A percentile compares a stretch with the other conserved stretches of the same genome.
phyloP scores from a whole-genome alignment of 2,797 vertebrate species.

The Huso huso region DNA sequence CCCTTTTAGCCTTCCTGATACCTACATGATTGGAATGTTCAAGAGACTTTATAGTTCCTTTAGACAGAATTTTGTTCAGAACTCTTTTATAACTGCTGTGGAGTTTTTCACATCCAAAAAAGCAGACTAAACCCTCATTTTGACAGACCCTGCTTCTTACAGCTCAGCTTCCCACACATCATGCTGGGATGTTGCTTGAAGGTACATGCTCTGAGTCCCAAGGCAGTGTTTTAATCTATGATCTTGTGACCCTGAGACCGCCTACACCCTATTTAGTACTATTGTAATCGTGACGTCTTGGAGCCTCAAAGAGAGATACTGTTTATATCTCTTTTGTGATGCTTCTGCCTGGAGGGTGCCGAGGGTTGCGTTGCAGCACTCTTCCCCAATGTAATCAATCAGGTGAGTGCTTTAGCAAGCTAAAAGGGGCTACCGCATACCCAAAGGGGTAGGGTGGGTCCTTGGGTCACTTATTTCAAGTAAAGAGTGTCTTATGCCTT shows the following conservation, averaged over 20 bases:
- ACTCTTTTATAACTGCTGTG: background rate
- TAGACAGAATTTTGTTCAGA: too few species aligned
- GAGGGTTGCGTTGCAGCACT: background rate
- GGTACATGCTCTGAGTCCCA: background rate
- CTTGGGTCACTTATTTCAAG: background rate
- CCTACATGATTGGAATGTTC: too few species aligned
- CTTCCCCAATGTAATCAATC: background rate
- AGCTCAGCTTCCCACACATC: background rate
- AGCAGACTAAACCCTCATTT: background rate
- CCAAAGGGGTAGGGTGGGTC: slow-evolving; percentile 2
- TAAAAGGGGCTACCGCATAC: background rate
- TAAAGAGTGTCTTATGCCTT: background rate
- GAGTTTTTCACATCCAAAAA: background rate
- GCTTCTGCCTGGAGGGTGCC: background rate
- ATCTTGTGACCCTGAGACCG: background rate
- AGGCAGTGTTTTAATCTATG: background rate
- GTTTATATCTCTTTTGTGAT: background rate
- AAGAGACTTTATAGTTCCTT: too few species aligned
- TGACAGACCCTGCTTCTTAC: background rate
- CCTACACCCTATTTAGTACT: too few species aligned
- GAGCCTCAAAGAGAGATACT: background rate
- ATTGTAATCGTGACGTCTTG: background rate
- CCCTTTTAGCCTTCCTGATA: too few species aligned
- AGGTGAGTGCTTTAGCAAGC: background rate
- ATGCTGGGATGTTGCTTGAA: background rate